Base-by-base conservation (phyloP, 2,888 invertebrate species). In the Ochlodes sylvanus region DNA sequence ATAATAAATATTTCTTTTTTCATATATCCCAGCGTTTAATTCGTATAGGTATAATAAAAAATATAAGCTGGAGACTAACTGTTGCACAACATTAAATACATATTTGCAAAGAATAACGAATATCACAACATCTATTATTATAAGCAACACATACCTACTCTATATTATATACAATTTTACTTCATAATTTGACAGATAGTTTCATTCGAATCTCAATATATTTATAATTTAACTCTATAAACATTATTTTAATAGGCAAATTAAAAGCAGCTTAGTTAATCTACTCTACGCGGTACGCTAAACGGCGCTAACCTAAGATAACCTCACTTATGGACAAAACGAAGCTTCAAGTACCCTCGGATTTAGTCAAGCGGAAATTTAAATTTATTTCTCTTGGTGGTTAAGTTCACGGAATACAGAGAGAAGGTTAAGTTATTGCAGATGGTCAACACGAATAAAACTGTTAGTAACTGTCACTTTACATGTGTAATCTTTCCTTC, bases 171-270 rank as follows among this genome's bases (percentile, higher is more conserved):
- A 89, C 90, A 90, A 32, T 52, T 55, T 79, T 75, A 75, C 79
- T 79, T 78, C 75, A 81, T 89, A 89, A 90, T 89, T 90, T 89
- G 89, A 89, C 89, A 77, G 77, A 85, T 81, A 88, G 89, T 87
- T 84, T 81, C 71, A 73, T 72, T 71, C 38, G 70, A 75, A 72
- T 71, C 63, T 71, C 70, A 52, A 67, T 75, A 75, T 69, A 65
- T 70, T 72, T 70, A 55, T 64, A 68, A 56, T 50, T 68, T 71
- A 21, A 69, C 41, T 27, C 44, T 66, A 34, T 60, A 5, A 34
- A 66, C 5, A 55, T 38, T 15, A 34, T 10, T 55, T 60, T 50
- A 19, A n/a, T n/a, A 12, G 32, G 7, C 38, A 34, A 34, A 65
- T 68, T 15, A 19, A 27, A 41, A 27, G 21, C 38, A 27, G 17